Percentiles rank a stretch among this genome's conserved stretches.
phyloP scores from a whole-genome alignment of 2,113 vertebrate genomes.

The Myxocyprinus asiaticus region DNA sequence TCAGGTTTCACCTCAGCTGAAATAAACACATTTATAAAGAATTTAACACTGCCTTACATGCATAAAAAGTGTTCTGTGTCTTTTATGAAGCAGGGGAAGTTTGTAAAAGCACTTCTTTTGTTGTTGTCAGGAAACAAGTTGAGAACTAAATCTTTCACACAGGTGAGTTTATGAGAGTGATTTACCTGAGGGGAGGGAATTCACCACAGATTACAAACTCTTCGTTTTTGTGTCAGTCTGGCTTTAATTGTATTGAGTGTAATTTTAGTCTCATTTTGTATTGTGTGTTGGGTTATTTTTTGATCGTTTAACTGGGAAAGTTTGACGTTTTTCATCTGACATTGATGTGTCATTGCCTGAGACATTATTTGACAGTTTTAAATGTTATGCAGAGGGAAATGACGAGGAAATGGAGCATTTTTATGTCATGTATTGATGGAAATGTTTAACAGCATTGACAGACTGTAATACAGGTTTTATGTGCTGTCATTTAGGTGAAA shows the following conservation, averaged over 20 bases:
- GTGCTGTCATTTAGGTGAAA: neutral
- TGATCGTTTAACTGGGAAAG: neutral
- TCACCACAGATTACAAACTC: neutral
- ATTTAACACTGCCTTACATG: neutral
- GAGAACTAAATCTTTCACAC: neutral
- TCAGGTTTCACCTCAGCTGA: neutral
- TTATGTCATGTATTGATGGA: neutral
- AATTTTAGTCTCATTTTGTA: neutral
- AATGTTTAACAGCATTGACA: neutral
- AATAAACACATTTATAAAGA: neutral
- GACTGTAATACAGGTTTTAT: neutral
- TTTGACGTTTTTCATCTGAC: neutral
- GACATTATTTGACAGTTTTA: neutral
- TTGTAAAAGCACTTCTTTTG: neutral
- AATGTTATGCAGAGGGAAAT: neutral
- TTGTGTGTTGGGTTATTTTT: neutral
- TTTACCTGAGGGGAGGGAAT: neutral
- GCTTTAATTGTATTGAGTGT: neutral
- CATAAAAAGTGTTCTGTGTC: neutral
- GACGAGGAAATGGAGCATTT: neutral
- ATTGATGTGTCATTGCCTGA: conserved; percentile 21
- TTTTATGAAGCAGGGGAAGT: neutral
- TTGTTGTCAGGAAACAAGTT: neutral
- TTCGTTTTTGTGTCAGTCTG: neutral
- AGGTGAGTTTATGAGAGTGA: neutral